Base-by-base conservation (phyloP, 2,113 vertebrate genomes). In the Epinephelus moara region DNA sequence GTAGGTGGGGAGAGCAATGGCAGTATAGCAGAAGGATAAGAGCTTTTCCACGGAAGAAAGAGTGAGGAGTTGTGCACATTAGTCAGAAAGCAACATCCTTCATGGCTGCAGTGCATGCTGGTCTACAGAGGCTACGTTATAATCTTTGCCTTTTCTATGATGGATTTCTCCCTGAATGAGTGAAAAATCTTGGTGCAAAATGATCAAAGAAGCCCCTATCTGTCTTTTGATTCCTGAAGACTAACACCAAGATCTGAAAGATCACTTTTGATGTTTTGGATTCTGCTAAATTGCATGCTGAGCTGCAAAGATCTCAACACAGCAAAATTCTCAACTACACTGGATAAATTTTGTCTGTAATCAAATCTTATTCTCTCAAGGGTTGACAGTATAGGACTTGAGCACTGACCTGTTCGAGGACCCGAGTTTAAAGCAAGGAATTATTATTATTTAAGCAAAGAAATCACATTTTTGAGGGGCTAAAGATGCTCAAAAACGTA, bases 1-100 rank as follows among this genome's bases (percentile, higher is more conserved):
- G 80, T 53, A 69, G 79, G 78, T 73, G 89, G 75, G 67, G 61
- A 30, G 45, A 5, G 45, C 33, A 23, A 6, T 15, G n/a, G 52
- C 67, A 30, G 61, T 1, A 50, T 25, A 77, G 72, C 61, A 12
- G 45, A 2, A 59, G 40, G 71, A 69, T 68, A 52, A 67, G 61
- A 74, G 55, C 3, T 7, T 37, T 40, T 67, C 37, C 52, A 60
- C 37, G n/a, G 37, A 40, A 71, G 60, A 61, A 70, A 30, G 18
- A 74, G 6, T 45, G 47, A 70, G 40, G 23, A 61, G 27, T 25
- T 10, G 10, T 61, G 25, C 37, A 23, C 59, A 13, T 40, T 47
- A 47, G 23, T 30, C 23, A 56, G 50, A 23, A 37, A 33, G 64
- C 33, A 55, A 40, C 33, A 21, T 37, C 25, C 63, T 52, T 78